Conservation (phyloP, 2,113 vertebrate species). For the Odontophorus gujanensis region DNA sequence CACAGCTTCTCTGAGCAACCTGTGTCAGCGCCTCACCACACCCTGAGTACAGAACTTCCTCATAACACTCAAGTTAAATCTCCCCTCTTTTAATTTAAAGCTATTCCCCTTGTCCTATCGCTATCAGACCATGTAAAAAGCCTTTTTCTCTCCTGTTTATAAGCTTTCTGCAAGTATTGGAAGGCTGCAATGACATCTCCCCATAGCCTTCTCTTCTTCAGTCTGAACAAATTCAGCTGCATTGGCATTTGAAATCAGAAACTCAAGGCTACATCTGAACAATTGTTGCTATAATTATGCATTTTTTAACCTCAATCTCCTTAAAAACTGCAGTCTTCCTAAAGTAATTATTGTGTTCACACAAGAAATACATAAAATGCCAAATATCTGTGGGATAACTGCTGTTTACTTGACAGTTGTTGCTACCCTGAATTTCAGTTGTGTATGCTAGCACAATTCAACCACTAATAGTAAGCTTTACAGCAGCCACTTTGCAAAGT, state of each 20-base stretch:
- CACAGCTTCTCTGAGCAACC: not conserved
- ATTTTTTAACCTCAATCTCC: not conserved
- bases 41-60: not conserved
- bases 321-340: not conserved
- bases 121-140: not conserved
- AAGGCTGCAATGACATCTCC: not conserved
- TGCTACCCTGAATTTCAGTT: constrained; percentile 34
- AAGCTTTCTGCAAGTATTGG: not conserved
- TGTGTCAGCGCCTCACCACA: not conserved
- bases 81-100: not conserved
- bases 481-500: constrained; percentile 39
- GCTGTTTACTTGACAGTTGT: constrained; percentile 52
- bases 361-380: constrained; percentile 34
- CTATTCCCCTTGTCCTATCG: not conserved
- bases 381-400: constrained; percentile 50
- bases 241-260: not conserved
- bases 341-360: not conserved
- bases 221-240: not conserved
- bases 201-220: not conserved
- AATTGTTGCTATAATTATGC: not conserved
- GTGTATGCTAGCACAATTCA: not conserved
- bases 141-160: not conserved
- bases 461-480: constrained; percentile 14
- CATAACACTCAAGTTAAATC: not conserved
- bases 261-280: not conserved